Evolutionary conservation across 2,888 invertebrate genomes (phyloP), one percentile per base, ranked within the genome.

Genomic region (Peribatodes rhomboidaria): DNA sequence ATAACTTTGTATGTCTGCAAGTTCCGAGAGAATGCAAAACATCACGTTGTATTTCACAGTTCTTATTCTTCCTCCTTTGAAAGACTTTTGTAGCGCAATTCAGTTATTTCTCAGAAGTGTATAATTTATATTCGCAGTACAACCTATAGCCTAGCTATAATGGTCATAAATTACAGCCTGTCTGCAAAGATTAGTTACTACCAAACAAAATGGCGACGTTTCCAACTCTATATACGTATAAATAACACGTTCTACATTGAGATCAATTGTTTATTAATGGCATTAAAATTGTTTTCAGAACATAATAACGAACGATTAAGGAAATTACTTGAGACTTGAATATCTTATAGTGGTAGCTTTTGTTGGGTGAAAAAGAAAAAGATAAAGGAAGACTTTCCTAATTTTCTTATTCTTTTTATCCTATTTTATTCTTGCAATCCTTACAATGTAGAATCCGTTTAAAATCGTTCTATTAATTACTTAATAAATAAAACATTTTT

Each of bases 191-290:
- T 66, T 61, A 67, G 52, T 44, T 68, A 27, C 49, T 61, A 60
- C 55, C 55, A 57, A 55, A 60, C 49, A 65, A 68, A 67, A 69
- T 68, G 70, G 68, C 71, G 69, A 55, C 52, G 52, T 49, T 11
- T 33, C 58, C 27, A n/a, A 18, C 46, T 9, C 1, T 1, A 9
- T 13, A 46, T 46, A 27, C 7, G 27, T 11, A 6, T n/a, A 62
- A 61, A 54, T 67, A 63, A 59, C 68, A 74, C 65, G 65, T 72
- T 65, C 61, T 46, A 52, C 58, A 80, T 73, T 74, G 72, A 74
- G 82, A 82, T 80, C 82, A 88, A 89, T 84, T 77, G 77, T 35
- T 68, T 80, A 79, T 79, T 87, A 84, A 89, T 85, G 64, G 72
- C 46, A 74, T 81, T 83, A 81, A 89, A 87, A 89, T 87, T 63